These are phyloP conservation scores for Lamellibrachia columna DNA, from an alignment of 2,888 invertebrate genomes.

Conservation along the genomic window DNA sequence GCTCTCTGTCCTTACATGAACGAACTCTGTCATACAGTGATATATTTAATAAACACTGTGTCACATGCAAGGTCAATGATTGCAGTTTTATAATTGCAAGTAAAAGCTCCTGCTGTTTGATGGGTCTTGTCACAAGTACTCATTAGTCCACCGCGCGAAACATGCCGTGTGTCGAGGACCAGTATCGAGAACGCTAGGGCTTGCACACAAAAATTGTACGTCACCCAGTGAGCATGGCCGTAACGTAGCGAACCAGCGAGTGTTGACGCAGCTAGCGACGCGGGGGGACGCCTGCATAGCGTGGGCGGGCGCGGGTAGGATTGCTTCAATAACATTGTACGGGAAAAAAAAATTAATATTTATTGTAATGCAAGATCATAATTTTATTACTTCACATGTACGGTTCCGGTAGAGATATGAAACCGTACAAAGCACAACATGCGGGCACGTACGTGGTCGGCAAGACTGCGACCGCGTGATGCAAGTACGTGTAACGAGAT, in stretches of 20 bases:
- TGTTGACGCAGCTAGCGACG: neutral
- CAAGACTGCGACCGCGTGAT: too few relatives aligned
- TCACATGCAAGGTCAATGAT: neutral
- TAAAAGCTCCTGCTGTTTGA: neutral
- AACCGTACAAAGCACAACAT: neutral
- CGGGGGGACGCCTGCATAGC: neutral
- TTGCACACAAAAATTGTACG: neutral
- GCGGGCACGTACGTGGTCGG: neutral
- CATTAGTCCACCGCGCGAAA: neutral
- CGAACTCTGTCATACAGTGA: neutral
- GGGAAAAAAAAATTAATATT: neutral
- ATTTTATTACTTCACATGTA: neutral
- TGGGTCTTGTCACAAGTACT: neutral
- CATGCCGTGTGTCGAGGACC: neutral
- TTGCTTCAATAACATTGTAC: neutral
- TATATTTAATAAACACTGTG: neutral
- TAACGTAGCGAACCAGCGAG: neutral
- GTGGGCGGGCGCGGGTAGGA: neutral
- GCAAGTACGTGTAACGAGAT: too few relatives aligned
- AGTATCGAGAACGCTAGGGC: neutral
- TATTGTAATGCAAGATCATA: neutral
- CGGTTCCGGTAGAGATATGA: neutral
- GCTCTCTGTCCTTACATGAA: neutral
- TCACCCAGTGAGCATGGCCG: neutral
- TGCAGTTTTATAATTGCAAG: neutral